phyloP scores from a whole-genome alignment of 2,888 invertebrate genomes.

The Ypsolopha scabrella region DNA sequence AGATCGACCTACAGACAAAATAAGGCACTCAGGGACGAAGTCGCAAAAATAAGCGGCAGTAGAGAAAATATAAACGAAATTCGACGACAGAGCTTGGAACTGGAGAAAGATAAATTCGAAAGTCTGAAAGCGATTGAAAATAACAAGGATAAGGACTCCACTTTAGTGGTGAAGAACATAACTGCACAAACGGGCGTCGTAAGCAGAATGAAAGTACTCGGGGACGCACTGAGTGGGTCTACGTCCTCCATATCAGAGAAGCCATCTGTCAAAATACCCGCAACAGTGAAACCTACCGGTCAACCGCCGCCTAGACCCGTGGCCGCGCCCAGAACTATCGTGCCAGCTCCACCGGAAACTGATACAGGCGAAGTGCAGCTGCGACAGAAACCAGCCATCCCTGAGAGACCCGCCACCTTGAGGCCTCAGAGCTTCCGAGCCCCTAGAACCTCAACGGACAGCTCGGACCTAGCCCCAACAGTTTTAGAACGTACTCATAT shows the following conservation, averaged over 20 bases:
- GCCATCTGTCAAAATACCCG: constrained; percentile 15
- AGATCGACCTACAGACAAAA: constrained; percentile 67
- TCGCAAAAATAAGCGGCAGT: constrained; percentile 36
- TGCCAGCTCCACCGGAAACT: constrained; percentile 24
- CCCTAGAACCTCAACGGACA: constrained; percentile 34
- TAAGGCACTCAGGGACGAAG: constrained; percentile 60
- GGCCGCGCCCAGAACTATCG: constrained; percentile 54
- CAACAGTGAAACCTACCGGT: constrained; percentile 53
- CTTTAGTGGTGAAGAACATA: constrained; percentile 43
- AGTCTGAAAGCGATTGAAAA: constrained; percentile 23
- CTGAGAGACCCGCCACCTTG: constrained; percentile 81
- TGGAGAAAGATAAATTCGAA: constrained; percentile 61
- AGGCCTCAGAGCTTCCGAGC: constrained; percentile 69
- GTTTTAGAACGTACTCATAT: constrained; percentile 77
- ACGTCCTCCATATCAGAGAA: constrained; percentile 30
- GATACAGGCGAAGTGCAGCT: constrained; percentile 58
- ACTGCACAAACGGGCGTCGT: constrained; percentile 57
- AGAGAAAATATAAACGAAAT: constrained; percentile 51
- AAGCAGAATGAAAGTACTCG: constrained; percentile 49
- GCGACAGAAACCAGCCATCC: constrained; percentile 82
- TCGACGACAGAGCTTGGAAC: constrained; percentile 67
- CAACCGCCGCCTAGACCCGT: constrained; percentile 67
- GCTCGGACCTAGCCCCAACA: constrained; percentile 35
- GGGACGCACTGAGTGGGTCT: constrained; percentile 41
- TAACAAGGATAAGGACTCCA: constrained; percentile 22